A percentile compares a stretch with the other conserved stretches of the same genome.
Evolutionary conservation across 2,797 vertebrate species (phyloP).

Genomic region (Liasis olivaceus): DNA sequence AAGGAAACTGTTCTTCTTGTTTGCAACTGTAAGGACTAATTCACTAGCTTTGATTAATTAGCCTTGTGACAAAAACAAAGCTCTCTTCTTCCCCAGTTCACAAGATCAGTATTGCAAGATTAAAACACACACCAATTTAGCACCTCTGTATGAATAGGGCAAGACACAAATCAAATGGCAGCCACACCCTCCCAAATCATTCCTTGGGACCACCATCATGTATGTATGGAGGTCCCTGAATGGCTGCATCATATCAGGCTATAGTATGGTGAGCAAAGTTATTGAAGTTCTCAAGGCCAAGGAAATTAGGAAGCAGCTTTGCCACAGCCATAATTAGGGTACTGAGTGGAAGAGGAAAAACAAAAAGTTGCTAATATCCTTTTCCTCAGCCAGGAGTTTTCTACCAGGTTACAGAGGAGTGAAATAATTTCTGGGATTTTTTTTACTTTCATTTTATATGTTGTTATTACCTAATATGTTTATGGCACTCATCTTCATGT

Average conservation of each 20-base stretch:
- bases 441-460: not conserved
- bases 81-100: not conserved
- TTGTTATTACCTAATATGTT: not conserved
- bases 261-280: not conserved
- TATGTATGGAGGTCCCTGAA: not conserved
- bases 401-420: not conserved
- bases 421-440: not conserved
- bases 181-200: not conserved
- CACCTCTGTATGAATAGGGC: not conserved
- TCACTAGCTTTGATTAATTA: not conserved
- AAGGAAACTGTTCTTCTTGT: not conserved
- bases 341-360: constrained; percentile 23
- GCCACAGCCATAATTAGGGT: constrained; percentile 34
- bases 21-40: not conserved
- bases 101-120: not conserved
- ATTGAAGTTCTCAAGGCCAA: not conserved
- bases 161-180: not conserved
- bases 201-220: not conserved
- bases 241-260: not conserved
- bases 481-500: not conserved
- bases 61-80: not conserved
- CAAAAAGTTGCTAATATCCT: constrained; percentile 22
- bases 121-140: not conserved
- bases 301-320: not conserved
- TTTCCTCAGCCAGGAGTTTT: constrained; percentile 31